Evolutionary conservation across 2,888 invertebrate genomes (phyloP), one percentile per base, ranked within the genome.

Genomic region (Tetanocera ferruginea): DNA sequence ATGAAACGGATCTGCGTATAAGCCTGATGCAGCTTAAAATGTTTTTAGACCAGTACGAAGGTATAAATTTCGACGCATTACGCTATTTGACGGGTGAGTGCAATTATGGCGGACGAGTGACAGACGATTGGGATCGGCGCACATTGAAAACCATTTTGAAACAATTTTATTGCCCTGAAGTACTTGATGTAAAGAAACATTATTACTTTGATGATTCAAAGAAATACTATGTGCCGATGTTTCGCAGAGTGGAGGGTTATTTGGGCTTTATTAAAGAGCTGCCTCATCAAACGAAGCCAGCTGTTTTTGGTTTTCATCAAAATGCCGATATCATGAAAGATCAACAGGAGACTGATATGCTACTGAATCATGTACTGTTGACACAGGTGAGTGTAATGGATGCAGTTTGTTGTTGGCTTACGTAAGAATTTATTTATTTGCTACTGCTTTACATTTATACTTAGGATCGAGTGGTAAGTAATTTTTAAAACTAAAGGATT

Each of bases 91-190:
- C 96, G 0, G 98, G 98, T 0, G 98, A 98, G 90, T 98, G 98
- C 86, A 98, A 98, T 91, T 98, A 98, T 87, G 98, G 98, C 8
- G 98, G 98, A 0, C 93, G 97, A 79, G 98, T 98, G 3, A 98
- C 98, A 0, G 98, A 98, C 87, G 96, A 97, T 87, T 97, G 97
- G 97, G 98, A 98, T 90, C 92, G 98, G 25, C 92, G 98, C 73
- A 94, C 94, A 23, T 92, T 98, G 71, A 93, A 93, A 85, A 97
- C 97, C 0, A 94, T 98, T 79, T 91, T 98, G 52, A 90, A 89
- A 76, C 94, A 94, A 85, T 98, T 95, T 89, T 98, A 96, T 89
- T 94, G 93, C 85, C 91, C 92, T 8, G 91, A 90, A 55, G 91
- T 96, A 8, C 91, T 97, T 5, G 91, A 92, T 71, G 90, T 92